Conservation (phyloP, 2,888 invertebrate species). For the Limnephilus auricula region DNA sequence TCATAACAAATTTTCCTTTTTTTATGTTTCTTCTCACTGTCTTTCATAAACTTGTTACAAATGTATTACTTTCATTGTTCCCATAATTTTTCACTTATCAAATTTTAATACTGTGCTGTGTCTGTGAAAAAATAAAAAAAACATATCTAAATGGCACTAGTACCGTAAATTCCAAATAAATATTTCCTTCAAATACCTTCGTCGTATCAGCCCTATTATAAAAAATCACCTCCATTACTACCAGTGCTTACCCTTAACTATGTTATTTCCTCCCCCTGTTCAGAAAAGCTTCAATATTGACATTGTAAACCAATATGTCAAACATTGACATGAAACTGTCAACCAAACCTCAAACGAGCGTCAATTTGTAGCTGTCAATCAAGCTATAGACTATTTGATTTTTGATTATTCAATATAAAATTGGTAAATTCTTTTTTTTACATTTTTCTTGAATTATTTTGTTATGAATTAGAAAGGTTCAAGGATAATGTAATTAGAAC, state of each 20-base stretch:
- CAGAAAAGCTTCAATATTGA: constrained; percentile 15
- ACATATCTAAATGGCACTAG: too few relatives aligned
- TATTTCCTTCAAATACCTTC: background rate
- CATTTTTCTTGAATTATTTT: background rate
- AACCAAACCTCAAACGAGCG: background rate
- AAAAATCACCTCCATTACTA: constrained; percentile 6
- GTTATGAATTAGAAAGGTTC: background rate
- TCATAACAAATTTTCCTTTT: too few relatives aligned
- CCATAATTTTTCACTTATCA: too few relatives aligned
- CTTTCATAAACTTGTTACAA: too few relatives aligned
- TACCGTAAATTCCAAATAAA: too few relatives aligned
- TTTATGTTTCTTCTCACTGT: too few relatives aligned
- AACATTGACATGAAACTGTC: constrained; percentile 45
- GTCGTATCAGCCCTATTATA: background rate
- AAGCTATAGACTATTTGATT: background rate
- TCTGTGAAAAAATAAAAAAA: too few relatives aligned
- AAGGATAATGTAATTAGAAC: too few relatives aligned
- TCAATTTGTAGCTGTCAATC: constrained; percentile 38
- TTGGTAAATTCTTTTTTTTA: background rate
- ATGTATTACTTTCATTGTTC: too few relatives aligned
- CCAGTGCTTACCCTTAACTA: background rate
- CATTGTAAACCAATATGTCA: constrained; percentile 40
- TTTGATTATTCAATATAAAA: background rate
- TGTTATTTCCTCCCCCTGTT: background rate
- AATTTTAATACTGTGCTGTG: too few relatives aligned